These are phyloP conservation scores for Panonychus citri DNA, from an alignment of 1,140 invertebrate species.

Conservation along the genomic window DNA sequence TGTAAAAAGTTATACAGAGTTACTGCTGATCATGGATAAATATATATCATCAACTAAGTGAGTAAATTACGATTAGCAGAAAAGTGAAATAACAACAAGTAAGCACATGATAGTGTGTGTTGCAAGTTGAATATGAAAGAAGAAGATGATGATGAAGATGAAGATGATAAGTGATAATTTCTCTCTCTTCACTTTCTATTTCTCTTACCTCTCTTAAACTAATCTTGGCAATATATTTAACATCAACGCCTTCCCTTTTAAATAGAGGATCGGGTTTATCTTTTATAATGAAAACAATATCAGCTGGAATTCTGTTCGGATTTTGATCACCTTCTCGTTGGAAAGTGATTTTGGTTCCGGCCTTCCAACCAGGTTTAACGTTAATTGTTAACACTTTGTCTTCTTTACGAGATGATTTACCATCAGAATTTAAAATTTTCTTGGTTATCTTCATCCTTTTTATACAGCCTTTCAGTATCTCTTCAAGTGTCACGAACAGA, in stretches of 20 bases:
- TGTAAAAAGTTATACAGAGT: too few species aligned
- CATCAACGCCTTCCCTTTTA: slow-evolving; percentile 82
- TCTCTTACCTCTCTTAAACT: slow-evolving; percentile 43
- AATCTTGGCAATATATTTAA: slow-evolving; percentile 71
- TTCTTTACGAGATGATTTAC: slow-evolving; percentile 52
- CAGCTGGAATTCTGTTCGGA: slow-evolving; percentile 84
- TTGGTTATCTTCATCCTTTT: slow-evolving; percentile 99
- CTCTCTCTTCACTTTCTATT: too few species aligned
- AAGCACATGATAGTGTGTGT: too few species aligned
- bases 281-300: slow-evolving; percentile 95
- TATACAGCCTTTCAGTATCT: slow-evolving; percentile 71
- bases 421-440: slow-evolving; percentile 59
- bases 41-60: too few species aligned
- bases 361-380: slow-evolving; percentile 97
- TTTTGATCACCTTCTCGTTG: slow-evolving; percentile 92
- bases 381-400: slow-evolving; percentile 96
- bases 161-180: too few species aligned
- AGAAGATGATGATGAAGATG: too few species aligned
- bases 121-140: too few species aligned
- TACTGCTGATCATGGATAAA: too few species aligned
- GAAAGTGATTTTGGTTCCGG: slow-evolving; percentile 98
- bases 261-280: slow-evolving; percentile 91
- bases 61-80: too few species aligned
- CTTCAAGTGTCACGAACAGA: slow-evolving; percentile 71
- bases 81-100: too few species aligned